phyloP scores from a whole-genome alignment of 2,797 vertebrate species.

The Syncerus caffer region DNA sequence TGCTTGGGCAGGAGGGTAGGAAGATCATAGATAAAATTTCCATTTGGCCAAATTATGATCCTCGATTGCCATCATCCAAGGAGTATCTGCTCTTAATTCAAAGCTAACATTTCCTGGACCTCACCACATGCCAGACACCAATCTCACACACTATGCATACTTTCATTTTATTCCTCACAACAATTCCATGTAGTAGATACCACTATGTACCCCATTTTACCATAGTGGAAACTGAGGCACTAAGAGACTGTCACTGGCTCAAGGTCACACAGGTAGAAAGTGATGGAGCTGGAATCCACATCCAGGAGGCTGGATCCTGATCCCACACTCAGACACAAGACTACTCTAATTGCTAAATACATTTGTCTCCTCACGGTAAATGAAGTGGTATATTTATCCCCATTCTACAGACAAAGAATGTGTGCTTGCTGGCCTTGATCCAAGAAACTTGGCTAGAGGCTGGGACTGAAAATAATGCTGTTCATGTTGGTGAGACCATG shows the following conservation, averaged over 20 bases:
- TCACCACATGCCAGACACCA: background rate
- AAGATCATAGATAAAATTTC: background rate
- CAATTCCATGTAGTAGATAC: background rate
- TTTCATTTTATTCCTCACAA: background rate
- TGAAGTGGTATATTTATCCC: conserved; percentile 5
- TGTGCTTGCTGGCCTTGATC: background rate
- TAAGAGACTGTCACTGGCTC: background rate
- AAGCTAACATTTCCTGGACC: background rate
- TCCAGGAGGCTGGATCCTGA: background rate
- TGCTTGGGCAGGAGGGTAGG: background rate
- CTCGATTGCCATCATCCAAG: background rate
- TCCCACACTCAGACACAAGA: background rate
- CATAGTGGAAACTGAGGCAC: background rate
- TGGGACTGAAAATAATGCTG: background rate
- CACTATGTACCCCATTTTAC: background rate
- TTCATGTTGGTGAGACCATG: background rate
- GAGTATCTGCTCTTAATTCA: background rate
- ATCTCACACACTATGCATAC: background rate
- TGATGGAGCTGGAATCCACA: background rate
- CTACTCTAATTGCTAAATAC: background rate
- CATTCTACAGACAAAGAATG: background rate
- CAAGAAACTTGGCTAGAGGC: background rate
- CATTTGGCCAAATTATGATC: background rate
- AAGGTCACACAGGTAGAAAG: background rate
- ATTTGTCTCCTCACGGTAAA: background rate